Base-by-base conservation (phyloP, 2,113 vertebrate genomes). In the Microcebus tavaratra region DNA sequence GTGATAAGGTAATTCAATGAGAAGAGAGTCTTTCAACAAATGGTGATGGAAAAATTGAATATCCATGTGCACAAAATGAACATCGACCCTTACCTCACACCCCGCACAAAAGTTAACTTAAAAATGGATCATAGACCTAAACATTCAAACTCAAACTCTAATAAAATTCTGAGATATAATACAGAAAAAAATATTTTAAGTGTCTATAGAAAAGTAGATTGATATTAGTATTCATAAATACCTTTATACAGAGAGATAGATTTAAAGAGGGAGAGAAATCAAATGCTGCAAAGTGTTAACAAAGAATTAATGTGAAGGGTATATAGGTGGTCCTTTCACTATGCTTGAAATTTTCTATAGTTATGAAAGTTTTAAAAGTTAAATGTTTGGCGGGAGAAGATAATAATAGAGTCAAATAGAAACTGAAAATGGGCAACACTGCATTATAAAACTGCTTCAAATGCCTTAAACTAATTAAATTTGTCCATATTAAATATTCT, bases 391-490 rank as follows among this genome's bases (percentile, higher is more conserved):
- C 5, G 31, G 23, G 0, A 89, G 27, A 86, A 79, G 25, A 83
- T 45, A 50, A 57, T 1, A 61, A 57, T 2, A 55, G 45, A 83
- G 23, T 88, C 29, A 81, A 93, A 76, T 14, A 42, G 3, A 83
- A 96, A 76, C 27, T 68, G n/a, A 82, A 73, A 73, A 73, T 29
- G 29, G 39, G 89, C 89, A 81, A 78, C 25, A 68, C 9, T 11
- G 1, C 23, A 17, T 78, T 78, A 23, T 45, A 75, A 21, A 8
- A 82, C 36, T 86, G n/a, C 11, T 88, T 14, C 59, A 57, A 79
- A 73, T 53, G 10, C 25, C 39, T 78, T 84, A 11, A 86, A 88
- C 85, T 90, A 94, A 96, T 80, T 75, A 93, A 95, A 92, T 88
- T 73, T 90, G 6, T 73, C 39, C 53, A 1, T 53, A 50, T 67